Evolutionary conservation across 2,888 invertebrate genomes (phyloP), one percentile per base, ranked within the genome.

Genomic region (Drosophila putrida): DNA sequence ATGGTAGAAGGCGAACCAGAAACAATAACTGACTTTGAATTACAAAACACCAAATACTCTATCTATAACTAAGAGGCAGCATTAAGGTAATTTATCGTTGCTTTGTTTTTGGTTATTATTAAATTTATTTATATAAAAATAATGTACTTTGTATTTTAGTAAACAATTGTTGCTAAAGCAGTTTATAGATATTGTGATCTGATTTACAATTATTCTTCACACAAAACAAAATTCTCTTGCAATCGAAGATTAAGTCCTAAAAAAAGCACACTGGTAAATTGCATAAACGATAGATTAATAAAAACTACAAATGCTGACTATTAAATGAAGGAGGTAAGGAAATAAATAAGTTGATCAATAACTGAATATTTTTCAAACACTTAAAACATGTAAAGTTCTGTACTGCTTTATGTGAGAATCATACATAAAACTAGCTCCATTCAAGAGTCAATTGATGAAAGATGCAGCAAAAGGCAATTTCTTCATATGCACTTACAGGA

Each of bases 291-390:
- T 10, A 35, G 35, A 35, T 9, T 1, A 35, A 35, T 10, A 3
- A 3, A 20, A n/a, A n/a, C n/a, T n/a, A n/a, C n/a, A n/a, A 20
- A 20, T 20, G 20, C 20, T 20, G 20, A 20, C 20, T 20, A 20
- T 20, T 20, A 20, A 20, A 20, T 20, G 20, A 20, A 20, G 2
- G 20, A 1, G 20, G 20, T 20, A 20, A 35, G 11, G 20, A 15
- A 20, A n/a, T 36, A 36, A 50, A 25, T 13, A n/a, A 36, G 9
- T 25, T 13, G 25, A 36, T 13, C n/a, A 57, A 43, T 53, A 31
- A 28, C 9, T 57, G 36, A 57, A 63, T 57, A 38, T 15, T 36
- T 35, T 33, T 27, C 10, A 15, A 57, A 71, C 4, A 51, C 20
- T 11, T 27, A 25, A 9, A 4, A 6, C 31, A 38, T 38, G 6